Conservation (phyloP, 2,888 invertebrate species). For the Pristionchus japonicus region DNA sequence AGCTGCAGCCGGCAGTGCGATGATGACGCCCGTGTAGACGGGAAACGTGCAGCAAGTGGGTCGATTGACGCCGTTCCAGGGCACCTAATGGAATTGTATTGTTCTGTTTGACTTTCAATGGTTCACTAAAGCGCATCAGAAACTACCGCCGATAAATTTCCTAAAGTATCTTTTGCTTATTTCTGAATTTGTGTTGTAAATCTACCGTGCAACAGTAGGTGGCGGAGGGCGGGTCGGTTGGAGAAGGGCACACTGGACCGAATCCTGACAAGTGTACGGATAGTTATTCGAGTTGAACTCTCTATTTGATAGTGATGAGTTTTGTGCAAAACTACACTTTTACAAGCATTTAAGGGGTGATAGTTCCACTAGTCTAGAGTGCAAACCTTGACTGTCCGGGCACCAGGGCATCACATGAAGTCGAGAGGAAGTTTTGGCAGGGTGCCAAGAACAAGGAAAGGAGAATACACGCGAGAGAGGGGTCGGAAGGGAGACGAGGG, state of each 20-base stretch:
- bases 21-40: conserved; percentile 20
- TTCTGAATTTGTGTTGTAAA: background rate
- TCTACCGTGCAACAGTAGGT: background rate
- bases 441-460: no score
- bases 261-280: background rate
- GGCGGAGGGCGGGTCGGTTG: background rate
- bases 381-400: conserved; percentile 1
- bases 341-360: background rate
- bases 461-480: background rate
- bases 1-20: background rate
- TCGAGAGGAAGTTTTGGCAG: background rate
- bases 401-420: conserved; percentile 10
- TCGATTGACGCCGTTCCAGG: conserved; percentile 27
- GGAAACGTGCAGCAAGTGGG: conserved; percentile 37
- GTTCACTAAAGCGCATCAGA: no score
- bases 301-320: no score
- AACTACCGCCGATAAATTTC: no score
- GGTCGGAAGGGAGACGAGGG: background rate
- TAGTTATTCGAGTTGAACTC: no score
- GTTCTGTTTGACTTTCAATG: no score
- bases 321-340: no score
- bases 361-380: no score
- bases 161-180: no score
- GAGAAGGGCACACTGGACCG: background rate
- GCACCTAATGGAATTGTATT: background rate